These are phyloP conservation scores for Drosophila santomea DNA, from an alignment of 1,140 invertebrate genomes.

Conservation along the genomic window DNA sequence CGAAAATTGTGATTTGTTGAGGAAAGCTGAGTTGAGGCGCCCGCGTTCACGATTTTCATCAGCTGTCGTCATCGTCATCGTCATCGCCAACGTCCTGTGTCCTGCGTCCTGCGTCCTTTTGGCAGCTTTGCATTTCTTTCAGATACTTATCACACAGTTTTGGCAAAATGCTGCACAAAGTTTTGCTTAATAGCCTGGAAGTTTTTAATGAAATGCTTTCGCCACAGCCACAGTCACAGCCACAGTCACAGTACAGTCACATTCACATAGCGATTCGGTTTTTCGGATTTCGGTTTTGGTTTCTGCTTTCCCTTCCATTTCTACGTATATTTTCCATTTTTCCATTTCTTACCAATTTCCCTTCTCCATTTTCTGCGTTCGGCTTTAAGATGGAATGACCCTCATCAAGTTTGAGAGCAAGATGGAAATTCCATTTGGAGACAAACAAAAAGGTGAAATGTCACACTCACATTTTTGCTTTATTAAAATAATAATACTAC, in stretches of 20 bases:
- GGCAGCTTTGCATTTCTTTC: constrained; percentile 81
- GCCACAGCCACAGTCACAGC: constrained; percentile 44
- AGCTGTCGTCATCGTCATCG: constrained; percentile 61
- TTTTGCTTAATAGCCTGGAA: constrained; percentile 83
- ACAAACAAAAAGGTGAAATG: constrained; percentile 71
- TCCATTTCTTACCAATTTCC: constrained; percentile 1
- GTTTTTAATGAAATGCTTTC: constrained; percentile 83
- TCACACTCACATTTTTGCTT: constrained; percentile 76
- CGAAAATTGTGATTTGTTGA: constrained; percentile 81
- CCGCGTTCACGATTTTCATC: constrained; percentile 74
- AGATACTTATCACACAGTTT: constrained; percentile 83
- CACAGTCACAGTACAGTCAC: constrained; percentile 22
- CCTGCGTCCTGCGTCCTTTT: constrained; percentile 55
- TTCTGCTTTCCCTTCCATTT: constrained; percentile 9
- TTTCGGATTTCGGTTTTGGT: constrained; percentile 27
- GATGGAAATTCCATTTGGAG: constrained; percentile 24
- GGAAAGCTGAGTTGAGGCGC: constrained; percentile 37
- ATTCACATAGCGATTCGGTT: constrained; percentile 31
- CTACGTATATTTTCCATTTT: not conserved
- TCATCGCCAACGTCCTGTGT: constrained; percentile 14
- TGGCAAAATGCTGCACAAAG: constrained; percentile 82
- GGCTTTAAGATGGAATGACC: constrained; percentile 63
- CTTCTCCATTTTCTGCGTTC: not conserved
- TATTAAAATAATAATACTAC: constrained; percentile 78
- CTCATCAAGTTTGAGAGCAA: constrained; percentile 40